Evolutionary conservation across 1,140 invertebrate species (phyloP).

Genomic region (Bombus turneri): DNA sequence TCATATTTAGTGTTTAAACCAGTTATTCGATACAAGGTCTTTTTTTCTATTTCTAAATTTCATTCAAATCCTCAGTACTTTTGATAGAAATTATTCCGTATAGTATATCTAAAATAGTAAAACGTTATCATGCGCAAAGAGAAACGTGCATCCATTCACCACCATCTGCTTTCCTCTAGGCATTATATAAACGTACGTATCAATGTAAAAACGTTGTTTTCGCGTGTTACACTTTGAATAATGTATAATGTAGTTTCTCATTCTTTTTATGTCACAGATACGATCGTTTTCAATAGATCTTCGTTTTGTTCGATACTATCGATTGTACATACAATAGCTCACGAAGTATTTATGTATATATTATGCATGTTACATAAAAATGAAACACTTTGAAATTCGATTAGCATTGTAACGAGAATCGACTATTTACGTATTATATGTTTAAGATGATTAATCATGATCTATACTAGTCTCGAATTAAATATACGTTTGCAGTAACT

Average conservation of each 20-base stretch:
- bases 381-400: background rate
- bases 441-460: background rate
- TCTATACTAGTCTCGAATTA: no score
- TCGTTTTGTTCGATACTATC: background rate
- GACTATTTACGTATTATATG: background rate
- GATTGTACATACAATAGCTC: background rate
- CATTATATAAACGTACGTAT: conserved; percentile 19
- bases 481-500: no score
- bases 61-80: background rate
- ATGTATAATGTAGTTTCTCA: background rate
- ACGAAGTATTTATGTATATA: background rate
- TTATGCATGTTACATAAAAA: background rate
- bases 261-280: background rate
- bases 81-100: background rate
- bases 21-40: background rate
- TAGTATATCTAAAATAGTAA: background rate
- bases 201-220: conserved; percentile 4
- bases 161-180: conserved; percentile 19
- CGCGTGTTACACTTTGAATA: background rate
- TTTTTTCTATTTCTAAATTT: background rate
- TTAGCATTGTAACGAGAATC: background rate
- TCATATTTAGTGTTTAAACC: background rate
- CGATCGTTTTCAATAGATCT: background rate
- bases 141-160: conserved; percentile 13
- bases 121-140: background rate